Evolutionary conservation across 1,140 invertebrate species (phyloP), one percentile per base, ranked within the genome.

Genomic region (Lasaia peninsularis): DNA sequence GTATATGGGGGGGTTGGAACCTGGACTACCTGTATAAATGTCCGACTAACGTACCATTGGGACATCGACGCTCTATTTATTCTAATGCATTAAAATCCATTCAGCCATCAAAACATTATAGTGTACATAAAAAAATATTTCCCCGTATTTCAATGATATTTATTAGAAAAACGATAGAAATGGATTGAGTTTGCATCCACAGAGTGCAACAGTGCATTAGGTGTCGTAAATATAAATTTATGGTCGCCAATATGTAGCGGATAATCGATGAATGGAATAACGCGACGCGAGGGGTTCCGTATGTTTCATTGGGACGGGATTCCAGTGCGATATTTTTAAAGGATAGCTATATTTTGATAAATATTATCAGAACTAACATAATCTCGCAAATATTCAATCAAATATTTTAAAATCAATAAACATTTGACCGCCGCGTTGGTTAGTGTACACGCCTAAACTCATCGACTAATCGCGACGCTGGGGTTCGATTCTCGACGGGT

Each of bases 161-260:
- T 44, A 44, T 44, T 44, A 44, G 37, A 44, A 44, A 44, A 44
- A 44, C 37, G 37, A 44, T 44, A 44, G 37, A 44, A 44, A 10
- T 44, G 16, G 37, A 44, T 44, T 44, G 37, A 44, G 37, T 44
- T 44, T 16, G 14, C 37, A 44, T 44, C 37, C 37, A 44, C 18
- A 18, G 37, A 44, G 37, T 44, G 37, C 37, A 44, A 44, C 37
- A 44, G 37, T 44, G 37, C 37, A 44, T 44, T 44, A 44, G 37
- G 37, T 18, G 16, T 20, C 37, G 37, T 44, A 44, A 44, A 44
- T 44, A 44, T 44, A 44, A 44, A 44, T 44, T 44, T 44, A 44
- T 44, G 18, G 37, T 44, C 37, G 14, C 14, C 37, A 44, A 44
- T 44, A 44, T 44, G 37, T 44, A 44, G 37, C 37, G 37, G 18